These are phyloP conservation scores for Hirtodrosophila duncani DNA, from an alignment of 2,888 invertebrate genomes.

Conservation along the genomic window DNA sequence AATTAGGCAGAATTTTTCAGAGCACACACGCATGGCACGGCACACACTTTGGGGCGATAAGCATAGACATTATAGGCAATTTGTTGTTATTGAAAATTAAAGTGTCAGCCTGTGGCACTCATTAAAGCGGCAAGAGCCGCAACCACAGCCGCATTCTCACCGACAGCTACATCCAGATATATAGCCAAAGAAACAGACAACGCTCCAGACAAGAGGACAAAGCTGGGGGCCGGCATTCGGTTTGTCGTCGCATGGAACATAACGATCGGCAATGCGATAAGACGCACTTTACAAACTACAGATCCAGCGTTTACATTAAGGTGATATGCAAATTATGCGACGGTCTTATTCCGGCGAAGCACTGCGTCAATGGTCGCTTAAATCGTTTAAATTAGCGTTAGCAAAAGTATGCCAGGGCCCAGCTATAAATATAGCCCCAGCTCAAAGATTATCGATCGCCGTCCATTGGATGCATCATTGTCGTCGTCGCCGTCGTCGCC, in stretches of 20 bases:
- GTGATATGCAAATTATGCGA: slow-evolving; percentile 69
- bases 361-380: slow-evolving; percentile 33
- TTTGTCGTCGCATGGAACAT: slow-evolving; percentile 60
- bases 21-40: slow-evolving; percentile 17
- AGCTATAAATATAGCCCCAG: no score
- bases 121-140: slow-evolving; percentile 46
- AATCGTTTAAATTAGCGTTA: slow-evolving; percentile 71
- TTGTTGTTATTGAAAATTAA: slow-evolving; percentile 74
- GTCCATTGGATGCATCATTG: no score
- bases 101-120: slow-evolving; percentile 72
- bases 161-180: neutral
- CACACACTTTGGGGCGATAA: slow-evolving; percentile 54
- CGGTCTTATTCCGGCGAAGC: slow-evolving; percentile 53
- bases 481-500: slow-evolving; percentile 13
- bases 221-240: slow-evolving; percentile 42
- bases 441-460: slow-evolving; percentile 53
- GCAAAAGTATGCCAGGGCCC: slow-evolving; percentile 64
- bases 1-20: slow-evolving; percentile 53
- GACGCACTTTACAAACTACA: slow-evolving; percentile 58
- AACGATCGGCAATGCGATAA: slow-evolving; percentile 33
- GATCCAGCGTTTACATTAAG: slow-evolving; percentile 65
- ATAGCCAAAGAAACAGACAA: neutral
- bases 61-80: slow-evolving; percentile 73
- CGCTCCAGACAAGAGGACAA: slow-evolving; percentile 7
- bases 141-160: slow-evolving; percentile 2